phyloP scores from a whole-genome alignment of 2,888 invertebrate genomes.

The Colletes collaris region DNA sequence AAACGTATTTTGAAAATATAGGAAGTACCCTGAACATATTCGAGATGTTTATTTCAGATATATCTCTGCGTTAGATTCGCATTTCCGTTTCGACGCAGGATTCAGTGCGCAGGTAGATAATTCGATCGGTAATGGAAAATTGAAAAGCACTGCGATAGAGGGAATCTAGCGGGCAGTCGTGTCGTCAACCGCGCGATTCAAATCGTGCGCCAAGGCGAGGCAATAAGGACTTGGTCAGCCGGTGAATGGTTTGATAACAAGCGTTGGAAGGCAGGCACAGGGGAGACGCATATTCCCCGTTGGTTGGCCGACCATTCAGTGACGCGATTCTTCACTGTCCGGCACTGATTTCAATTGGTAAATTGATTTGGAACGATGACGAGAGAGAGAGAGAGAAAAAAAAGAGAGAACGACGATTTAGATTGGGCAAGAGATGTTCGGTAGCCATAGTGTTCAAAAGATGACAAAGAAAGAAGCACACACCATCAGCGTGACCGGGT shows the following conservation, averaged over 20 bases:
- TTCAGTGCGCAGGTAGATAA: neutral
- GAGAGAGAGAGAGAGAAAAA: conserved; percentile 49
- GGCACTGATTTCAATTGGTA: conserved; percentile 82
- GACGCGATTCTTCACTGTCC: conserved; percentile 68
- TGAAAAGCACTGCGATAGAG: conserved; percentile 46
- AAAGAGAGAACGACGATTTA: conserved; percentile 50
- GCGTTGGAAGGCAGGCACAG: conserved; percentile 46
- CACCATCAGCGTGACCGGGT: conserved; percentile 46
- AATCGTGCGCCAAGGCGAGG: conserved; percentile 55
- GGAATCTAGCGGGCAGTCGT: conserved; percentile 40
- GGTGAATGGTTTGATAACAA: conserved; percentile 73
- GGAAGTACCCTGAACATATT: neutral
- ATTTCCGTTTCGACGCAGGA: conserved; percentile 20
- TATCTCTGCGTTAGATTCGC: neutral
- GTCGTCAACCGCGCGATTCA: conserved; percentile 52
- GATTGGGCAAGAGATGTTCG: conserved; percentile 42
- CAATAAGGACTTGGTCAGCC: conserved; percentile 55
- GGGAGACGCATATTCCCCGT: conserved; percentile 62
- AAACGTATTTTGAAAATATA: too few species aligned
- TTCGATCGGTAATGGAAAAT: conserved; percentile 18
- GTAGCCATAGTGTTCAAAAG: conserved; percentile 27
- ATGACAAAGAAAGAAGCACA: conserved; percentile 51
- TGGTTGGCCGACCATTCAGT: conserved; percentile 70
- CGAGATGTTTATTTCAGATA: neutral
- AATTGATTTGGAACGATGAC: conserved; percentile 78